phyloP scores from a whole-genome alignment of 2,113 vertebrate genomes.

The Corythoichthys haematopterus region DNA sequence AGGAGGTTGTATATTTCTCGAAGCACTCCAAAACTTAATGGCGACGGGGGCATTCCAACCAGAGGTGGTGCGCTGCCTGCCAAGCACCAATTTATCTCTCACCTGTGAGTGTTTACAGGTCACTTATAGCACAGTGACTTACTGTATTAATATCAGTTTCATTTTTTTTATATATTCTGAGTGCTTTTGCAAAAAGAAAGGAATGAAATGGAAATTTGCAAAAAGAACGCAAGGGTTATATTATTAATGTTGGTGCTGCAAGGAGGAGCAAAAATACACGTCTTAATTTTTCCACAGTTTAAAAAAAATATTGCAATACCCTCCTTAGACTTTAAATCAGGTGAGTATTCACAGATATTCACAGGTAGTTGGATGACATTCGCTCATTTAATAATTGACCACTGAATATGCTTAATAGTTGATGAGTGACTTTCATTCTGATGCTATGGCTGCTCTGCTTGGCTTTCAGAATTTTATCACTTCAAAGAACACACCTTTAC shows the following conservation, averaged over 20 bases:
- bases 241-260: conserved; percentile 21
- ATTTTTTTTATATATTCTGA: conserved; percentile 16
- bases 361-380: conserved; percentile 72
- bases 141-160: conserved; percentile 19
- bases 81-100: conserved; percentile 48
- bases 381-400: conserved; percentile 74
- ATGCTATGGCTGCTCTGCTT: conserved; percentile 32
- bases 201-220: conserved; percentile 25
- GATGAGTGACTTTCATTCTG: conserved; percentile 52
- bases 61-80: conserved; percentile 40
- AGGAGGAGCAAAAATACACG: conserved; percentile 44
- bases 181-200: conserved; percentile 28
- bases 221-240: conserved; percentile 1
- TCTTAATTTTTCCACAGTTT: conserved; percentile 40
- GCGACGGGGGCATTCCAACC: conserved; percentile 43
- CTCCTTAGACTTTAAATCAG: conserved; percentile 66
- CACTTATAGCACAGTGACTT: conserved; percentile 27
- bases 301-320: conserved; percentile 62
- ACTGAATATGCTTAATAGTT: conserved; percentile 62
- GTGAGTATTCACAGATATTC: conserved; percentile 70
- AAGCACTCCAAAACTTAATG: conserved; percentile 50
- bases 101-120: conserved; percentile 45
- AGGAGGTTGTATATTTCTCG: conserved; percentile 31
- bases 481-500: conserved; percentile 17
- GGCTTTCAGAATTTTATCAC: conserved; percentile 13